Evolutionary conservation across 2,888 invertebrate genomes (phyloP), one percentile per base, ranked within the genome.

Genomic region (Melipona beecheii): DNA sequence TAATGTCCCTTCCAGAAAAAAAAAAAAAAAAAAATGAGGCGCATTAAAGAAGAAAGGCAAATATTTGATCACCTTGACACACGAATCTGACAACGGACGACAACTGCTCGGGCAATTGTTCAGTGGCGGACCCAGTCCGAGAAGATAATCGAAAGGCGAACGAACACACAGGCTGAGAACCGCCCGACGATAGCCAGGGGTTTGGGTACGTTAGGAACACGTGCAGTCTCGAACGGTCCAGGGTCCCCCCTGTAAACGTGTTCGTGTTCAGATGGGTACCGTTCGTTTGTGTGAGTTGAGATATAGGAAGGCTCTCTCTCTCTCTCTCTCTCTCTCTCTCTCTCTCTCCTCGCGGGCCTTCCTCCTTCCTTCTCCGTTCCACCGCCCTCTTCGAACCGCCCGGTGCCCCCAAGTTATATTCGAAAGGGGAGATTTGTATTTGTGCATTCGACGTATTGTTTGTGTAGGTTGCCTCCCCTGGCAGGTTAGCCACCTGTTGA

Each of bases 401-500:
- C 65, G 43, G 85, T 60, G 60, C 60, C 88, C 89, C 90, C 86
- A 90, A 92, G 91, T 92, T 92, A 91, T 89, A 91, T 90, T 86
- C 87, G 84, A 90, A 88, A 91, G 87, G 88, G 89, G 91, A 93
- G 93, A 93, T 92, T 93, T 91, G 93, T 94, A 94, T 94, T 94
- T 92, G 93, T 94, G 93, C 92, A 93, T 93, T 90, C 88, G 90
- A 92, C 90, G 93, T 91, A 93, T 94, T 94, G 93, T 94, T 94
- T 93, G 94, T 92, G 93, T 94, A 93, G 92, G 93, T 93, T 93
- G 86, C 90, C 90, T 91, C 91, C 90, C 87, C 90, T 91, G 89
- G 92, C 94, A 94, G 94, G 94, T 94, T 94, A 92, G 93, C 93
- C 94, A 94, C 94, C 94, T 94, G 94, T 94, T 94, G 94, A 94